Conservation (phyloP, 2,113 vertebrate genomes). For the Cephalopterus ornatus region DNA sequence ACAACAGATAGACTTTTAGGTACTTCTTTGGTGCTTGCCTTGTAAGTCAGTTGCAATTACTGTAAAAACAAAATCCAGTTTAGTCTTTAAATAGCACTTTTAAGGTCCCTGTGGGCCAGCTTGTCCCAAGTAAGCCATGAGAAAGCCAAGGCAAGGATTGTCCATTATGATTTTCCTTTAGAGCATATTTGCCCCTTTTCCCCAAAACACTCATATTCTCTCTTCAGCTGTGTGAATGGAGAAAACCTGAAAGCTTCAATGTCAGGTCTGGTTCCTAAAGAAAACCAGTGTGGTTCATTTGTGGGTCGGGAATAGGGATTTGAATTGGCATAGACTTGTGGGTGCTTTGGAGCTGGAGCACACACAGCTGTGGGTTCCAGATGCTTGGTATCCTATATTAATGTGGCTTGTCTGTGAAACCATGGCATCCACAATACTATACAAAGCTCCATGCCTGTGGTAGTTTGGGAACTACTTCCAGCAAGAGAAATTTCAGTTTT, state of each 20-base stretch:
- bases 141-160: background rate
- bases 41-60: background rate
- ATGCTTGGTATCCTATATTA: conserved; percentile 73
- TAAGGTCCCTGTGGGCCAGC: background rate
- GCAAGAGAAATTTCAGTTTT: conserved; percentile 43
- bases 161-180: background rate
- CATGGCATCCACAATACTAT: conserved; percentile 69
- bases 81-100: background rate
- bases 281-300: conserved; percentile 74
- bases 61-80: background rate
- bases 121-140: background rate
- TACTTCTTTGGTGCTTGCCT: background rate
- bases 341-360: conserved; percentile 71
- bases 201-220: background rate
- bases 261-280: conserved; percentile 69
- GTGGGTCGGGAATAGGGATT: conserved; percentile 69
- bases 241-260: conserved; percentile 61
- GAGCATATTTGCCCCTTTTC: background rate
- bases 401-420: conserved; percentile 79
- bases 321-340: conserved; percentile 70
- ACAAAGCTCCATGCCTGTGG: conserved; percentile 66
- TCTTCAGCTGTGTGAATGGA: conserved; percentile 35
- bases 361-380: conserved; percentile 76
- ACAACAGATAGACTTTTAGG: background rate
- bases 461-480: conserved; percentile 64